Evolutionary conservation across 2,797 vertebrate genomes (phyloP), one percentile per base, ranked within the genome.

Genomic region (Silurus aristotelis): DNA sequence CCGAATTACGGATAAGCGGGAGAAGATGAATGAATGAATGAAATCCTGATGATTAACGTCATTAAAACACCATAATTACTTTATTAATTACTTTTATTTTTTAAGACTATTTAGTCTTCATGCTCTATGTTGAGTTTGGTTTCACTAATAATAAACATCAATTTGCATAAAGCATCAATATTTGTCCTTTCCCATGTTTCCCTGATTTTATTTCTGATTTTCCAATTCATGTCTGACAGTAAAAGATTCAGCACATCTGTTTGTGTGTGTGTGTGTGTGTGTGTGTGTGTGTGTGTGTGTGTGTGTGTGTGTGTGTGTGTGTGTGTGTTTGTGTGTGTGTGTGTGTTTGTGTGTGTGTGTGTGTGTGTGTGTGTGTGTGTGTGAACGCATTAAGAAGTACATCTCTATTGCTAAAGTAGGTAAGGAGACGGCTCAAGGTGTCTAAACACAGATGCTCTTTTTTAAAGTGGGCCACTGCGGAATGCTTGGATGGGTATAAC

Each of bases 391-490:
- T n/a, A 25, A 17, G 8, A n/a, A 55, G 15, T 17, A 17, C 15
- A 56, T 58, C 52, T 79, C 20, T 25, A 15, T 63, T 63, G 77
- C 58, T 63, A 79, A 75, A 85, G 86, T 85, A 87, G 17, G 73
- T 72, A 79, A 86, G 48, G 56, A 31, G 73, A 80, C 25, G 22
- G 60, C 71, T 48, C 14, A 48, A 80, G 86, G 71, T 87, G 84
- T 67, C 66, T 64, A 86, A 77, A 58, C 52, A 55, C 66, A 85
- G 72, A 25, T 27, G 25, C 84, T 70, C 25, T 60, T 80, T 77
- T 80, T 38, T 80, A 75, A 90, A 90, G 67, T 90, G 86, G 89
- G 89, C 60, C 87, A 90, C 88, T 90, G 89, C 89, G 64, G 89
- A 64, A 89, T 85, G 84, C 43, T 20, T 68, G 84, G 76, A 73